Conservation (phyloP, 92 coral and sea anemone species). For the Siderastrea radians region DNA sequence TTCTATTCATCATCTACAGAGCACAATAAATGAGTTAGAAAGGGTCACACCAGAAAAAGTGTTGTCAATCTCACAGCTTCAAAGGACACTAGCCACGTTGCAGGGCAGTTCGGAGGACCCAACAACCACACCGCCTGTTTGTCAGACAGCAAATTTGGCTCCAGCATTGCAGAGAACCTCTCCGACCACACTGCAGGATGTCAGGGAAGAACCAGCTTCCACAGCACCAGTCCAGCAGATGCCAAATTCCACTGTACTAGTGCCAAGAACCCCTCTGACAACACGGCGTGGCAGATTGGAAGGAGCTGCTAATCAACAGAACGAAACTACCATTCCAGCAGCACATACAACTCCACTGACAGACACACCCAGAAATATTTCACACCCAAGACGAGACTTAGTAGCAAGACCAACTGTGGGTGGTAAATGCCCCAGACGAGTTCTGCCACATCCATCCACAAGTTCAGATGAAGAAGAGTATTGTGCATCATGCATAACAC, state of each 20-base stretch:
- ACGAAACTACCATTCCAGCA: not conserved
- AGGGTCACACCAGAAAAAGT: not conserved
- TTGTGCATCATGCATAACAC: not conserved
- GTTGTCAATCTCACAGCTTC: not conserved
- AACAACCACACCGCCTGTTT: not conserved
- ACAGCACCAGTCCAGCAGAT: not conserved
- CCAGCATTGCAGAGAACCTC: not conserved
- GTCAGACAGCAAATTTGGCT: not conserved
- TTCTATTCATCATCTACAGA: not conserved
- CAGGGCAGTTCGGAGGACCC: not conserved
- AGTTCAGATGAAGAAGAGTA: not conserved
- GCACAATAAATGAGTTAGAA: not conserved
- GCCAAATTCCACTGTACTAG: not conserved
- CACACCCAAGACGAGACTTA: not conserved
- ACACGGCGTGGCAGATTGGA: not conserved
- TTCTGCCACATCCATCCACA: not conserved
- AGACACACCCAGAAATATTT: not conserved
- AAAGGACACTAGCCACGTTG: not conserved
- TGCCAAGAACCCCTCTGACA: conserved; percentile 4
- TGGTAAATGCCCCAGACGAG: conserved; percentile 24
- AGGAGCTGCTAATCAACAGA: not conserved
- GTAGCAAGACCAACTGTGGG: not conserved
- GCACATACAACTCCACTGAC: not conserved
- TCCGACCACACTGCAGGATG: conserved; percentile 3
- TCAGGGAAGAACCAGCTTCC: not conserved